Evolutionary conservation across 92 coral and sea anemone species (phyloP).

Genomic region (Zoanthus sociatus): DNA sequence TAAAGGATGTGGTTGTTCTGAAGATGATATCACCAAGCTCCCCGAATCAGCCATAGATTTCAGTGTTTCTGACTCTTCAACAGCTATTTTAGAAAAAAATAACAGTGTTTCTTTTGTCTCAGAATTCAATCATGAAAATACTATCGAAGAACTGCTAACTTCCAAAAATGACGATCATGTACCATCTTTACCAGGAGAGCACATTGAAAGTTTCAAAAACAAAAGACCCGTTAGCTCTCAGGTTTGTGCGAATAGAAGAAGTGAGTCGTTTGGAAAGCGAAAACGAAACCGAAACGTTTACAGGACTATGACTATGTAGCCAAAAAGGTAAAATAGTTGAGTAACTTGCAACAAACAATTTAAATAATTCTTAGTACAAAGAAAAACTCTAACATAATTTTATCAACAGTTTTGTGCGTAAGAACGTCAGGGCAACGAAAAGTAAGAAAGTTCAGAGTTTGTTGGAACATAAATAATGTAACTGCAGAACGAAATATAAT

Average conservation of each 20-base stretch:
- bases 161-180: not conserved
- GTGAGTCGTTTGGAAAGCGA: not conserved
- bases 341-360: too few relatives aligned
- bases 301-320: not conserved
- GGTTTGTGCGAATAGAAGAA: not conserved
- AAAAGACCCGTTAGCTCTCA: not conserved
- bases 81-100: not conserved
- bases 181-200: not conserved
- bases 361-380: too few relatives aligned
- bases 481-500: too few relatives aligned
- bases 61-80: not conserved
- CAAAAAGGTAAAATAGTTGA: not conserved
- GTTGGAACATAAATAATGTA: too few relatives aligned
- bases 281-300: not conserved
- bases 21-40: not conserved
- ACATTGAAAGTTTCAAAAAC: not conserved
- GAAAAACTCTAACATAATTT: too few relatives aligned
- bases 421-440: too few relatives aligned
- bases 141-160: not conserved
- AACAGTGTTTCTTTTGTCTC: not conserved
- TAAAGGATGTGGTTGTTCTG: constrained; percentile 11
- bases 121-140: not conserved
- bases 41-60: constrained; percentile 12
- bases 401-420: too few relatives aligned
- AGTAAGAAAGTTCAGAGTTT: too few relatives aligned